Base-by-base conservation (phyloP, 2,797 vertebrate genomes). In the Crenuchus spilurus region DNA sequence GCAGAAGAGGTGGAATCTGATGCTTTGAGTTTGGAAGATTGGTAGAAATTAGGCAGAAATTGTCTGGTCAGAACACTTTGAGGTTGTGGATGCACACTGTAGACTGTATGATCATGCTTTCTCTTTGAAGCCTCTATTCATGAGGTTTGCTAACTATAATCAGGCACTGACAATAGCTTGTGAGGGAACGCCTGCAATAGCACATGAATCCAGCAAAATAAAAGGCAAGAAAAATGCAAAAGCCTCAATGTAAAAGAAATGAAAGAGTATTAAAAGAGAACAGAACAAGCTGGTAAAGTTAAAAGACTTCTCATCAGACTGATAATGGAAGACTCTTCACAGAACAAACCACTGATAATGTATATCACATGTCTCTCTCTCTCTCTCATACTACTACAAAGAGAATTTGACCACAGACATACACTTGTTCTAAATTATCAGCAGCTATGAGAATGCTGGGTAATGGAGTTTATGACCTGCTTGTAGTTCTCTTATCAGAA, bases 311-410 rank as follows among this genome's bases (percentile, higher is more conserved):
- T 70, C 72, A 44, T 80, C 79, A 76, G 86, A 84, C 88, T 88
- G 87, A 82, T 86, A 82, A 83, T 75, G 66, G 85, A 80, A 74
- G 84, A 84, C 85, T 88, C 88, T 84, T 91, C 92, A 88, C 8
- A 62, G 72, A 54, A 81, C 44, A 94, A 93, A 92, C 91, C 91
- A 84, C 89, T 91, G 91, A 90, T 94, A 95, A 95, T 93, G 93
- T 91, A 90, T 83, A 91, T 92, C 94, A 94, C 87, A 90, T 95
- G 94, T 89, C 86, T 91, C 48, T 42, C 60, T 60, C 37, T 72
- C 42, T 64, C 55, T 68, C 39, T 58, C 64, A 20, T 11, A 33
- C 48, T 41, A 48, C 49, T 70, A 70, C 65, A 70, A 70, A 75
- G 64, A 42, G 58, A 31, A n/a, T 24, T 58, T 13, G 48, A n/a